Base-by-base conservation (phyloP, 2,113 vertebrate species). In the Pteronura brasiliensis region DNA sequence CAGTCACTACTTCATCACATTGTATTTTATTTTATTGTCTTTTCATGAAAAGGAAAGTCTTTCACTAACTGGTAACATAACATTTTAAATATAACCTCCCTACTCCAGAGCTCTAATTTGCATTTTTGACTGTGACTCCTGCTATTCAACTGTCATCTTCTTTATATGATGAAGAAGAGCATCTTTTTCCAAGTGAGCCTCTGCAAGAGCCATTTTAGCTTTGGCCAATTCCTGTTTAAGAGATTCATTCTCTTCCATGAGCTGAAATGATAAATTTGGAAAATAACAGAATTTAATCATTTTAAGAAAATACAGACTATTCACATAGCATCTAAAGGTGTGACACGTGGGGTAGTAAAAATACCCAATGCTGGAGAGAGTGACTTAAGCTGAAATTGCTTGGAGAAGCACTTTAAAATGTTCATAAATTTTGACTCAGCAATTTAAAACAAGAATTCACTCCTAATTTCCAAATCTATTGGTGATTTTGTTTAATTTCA, bases 201-300 rank as follows among this genome's bases (percentile, higher is more conserved):
- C 99, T 1, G 99, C 99, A 95, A 99, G 99, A 47, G 99, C 99
- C 99, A 99, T 99, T 98, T 99, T 99, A 97, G 99, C 98, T 98
- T 99, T 99, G 96, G 99, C 99, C 93, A 99, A 98, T 98, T 99
- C 99, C 97, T 99, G 97, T 96, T 99, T 99, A 93, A 99, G 98
- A 98, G 99, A 99, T 98, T 99, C 99, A 94, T 99, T 99, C 98
- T 99, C 99, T 97, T 99, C 99, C 87, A 99, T 76, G 96, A 99
- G 99, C 99, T 99, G 98, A 96, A 99, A 98, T 6, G 31, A 98
- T 47, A 0, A 0, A 69, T 90, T 97, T 92, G 93, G 80, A 98
- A 97, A 90, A 96, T 8, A 94, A 77, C 18, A 4, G 59, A 90
- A 18, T 89, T 81, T 49, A 94, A 90, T 90, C 23, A 90, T 88